A percentile compares a stretch with the other conserved stretches of the same genome.
phyloP scores from a whole-genome alignment of 2,888 invertebrate species.

The Hedychridium roseum region DNA sequence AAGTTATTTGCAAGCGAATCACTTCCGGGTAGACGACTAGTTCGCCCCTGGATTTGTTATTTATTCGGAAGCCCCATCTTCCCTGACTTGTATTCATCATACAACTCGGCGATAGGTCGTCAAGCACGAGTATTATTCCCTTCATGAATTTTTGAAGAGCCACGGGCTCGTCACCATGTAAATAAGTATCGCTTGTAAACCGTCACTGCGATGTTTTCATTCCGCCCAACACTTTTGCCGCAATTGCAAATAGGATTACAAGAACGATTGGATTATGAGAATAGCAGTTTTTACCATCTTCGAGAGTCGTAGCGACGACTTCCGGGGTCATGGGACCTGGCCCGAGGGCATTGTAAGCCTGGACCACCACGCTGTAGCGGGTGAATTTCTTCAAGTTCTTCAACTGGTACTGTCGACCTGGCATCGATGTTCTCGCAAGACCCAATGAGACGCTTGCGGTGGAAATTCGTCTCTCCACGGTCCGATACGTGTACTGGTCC shows the following conservation, averaged over 20 bases:
- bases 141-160: conserved; percentile 26
- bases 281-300: conserved; percentile 67
- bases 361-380: conserved; percentile 66
- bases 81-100: conserved; percentile 36
- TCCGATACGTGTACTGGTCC: conserved; percentile 57
- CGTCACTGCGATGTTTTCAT: too few relatives aligned
- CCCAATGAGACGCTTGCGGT: conserved; percentile 58
- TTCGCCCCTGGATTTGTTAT: conserved; percentile 36
- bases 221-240: too few relatives aligned
- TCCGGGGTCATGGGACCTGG: conserved; percentile 66
- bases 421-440: conserved; percentile 57
- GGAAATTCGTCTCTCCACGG: conserved; percentile 60
- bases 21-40: conserved; percentile 16
- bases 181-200: too few relatives aligned
- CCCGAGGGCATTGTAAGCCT: conserved; percentile 66
- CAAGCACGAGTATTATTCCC: conserved; percentile 31
- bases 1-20: conserved; percentile 39
- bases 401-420: conserved; percentile 57
- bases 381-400: conserved; percentile 66
- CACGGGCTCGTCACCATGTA: conserved; percentile 10
- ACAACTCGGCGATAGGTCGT: conserved; percentile 31
- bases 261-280: too few relatives aligned
- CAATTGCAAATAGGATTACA: too few relatives aligned
- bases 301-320: conserved; percentile 66
- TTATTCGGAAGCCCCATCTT: conserved; percentile 28